A percentile compares a stretch with the other conserved stretches of the same genome.
Evolutionary conservation across 2,113 vertebrate genomes (phyloP).

Genomic region (Scomber colias): DNA sequence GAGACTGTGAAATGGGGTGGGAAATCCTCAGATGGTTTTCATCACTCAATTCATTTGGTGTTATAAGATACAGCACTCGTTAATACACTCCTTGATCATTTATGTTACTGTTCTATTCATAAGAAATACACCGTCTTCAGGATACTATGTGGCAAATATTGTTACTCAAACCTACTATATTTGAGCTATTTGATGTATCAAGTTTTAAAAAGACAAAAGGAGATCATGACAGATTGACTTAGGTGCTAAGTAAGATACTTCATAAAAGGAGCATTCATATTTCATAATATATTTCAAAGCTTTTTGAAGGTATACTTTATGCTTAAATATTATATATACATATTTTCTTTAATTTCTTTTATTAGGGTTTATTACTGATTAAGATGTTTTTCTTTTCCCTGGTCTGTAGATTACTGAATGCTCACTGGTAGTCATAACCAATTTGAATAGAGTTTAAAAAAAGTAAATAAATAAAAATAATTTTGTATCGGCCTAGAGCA

Average conservation of each 20-base stretch:
- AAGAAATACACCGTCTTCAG: not conserved
- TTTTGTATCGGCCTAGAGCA: not conserved
- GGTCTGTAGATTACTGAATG: not conserved
- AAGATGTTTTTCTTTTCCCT: not conserved
- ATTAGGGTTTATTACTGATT: not conserved
- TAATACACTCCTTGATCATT: conserved; percentile 21
- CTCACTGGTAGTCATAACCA: not conserved
- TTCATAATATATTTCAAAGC: conserved; percentile 2
- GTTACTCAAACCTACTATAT: not conserved
- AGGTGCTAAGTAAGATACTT: not conserved
- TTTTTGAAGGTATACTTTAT: not conserved
- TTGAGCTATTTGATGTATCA: not conserved
- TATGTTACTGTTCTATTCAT: not conserved
- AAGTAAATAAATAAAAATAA: too few species aligned
- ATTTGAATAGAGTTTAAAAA: too few species aligned
- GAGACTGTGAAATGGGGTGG: conserved; percentile 62
- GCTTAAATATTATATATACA: not conserved
- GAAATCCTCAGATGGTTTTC: conserved; percentile 62
- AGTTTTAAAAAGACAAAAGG: conserved; percentile 14
- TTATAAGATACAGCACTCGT: conserved; percentile 45
- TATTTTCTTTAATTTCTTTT: too few species aligned
- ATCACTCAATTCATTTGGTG: conserved; percentile 57
- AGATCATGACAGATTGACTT: not conserved
- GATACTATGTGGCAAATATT: not conserved
- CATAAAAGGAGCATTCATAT: not conserved